Percentiles rank a stretch among this genome's conserved stretches.
Conservation (phyloP, 1,140 invertebrate species). For the Drosophila suzukii region DNA sequence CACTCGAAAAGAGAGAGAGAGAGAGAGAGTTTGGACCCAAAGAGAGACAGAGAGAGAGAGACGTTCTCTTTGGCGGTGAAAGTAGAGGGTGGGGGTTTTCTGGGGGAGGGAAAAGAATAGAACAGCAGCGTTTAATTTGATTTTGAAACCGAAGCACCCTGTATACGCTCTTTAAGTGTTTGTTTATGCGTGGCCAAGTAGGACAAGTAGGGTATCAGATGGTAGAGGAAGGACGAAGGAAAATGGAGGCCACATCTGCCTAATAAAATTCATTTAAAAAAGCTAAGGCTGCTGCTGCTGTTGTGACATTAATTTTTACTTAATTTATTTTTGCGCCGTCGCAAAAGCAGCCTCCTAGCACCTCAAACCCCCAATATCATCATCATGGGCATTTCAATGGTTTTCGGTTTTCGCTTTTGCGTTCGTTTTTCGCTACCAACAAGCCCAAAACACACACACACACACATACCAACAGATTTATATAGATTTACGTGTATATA, state of each 20-base stretch:
- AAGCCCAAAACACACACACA: conserved; percentile 45
- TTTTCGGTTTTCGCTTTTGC: conserved; percentile 64
- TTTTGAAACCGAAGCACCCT: conserved; percentile 49
- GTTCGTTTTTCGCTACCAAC: conserved; percentile 65
- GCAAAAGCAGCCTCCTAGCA: conserved; percentile 58
- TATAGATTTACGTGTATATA: conserved; percentile 39
- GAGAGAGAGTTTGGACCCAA: conserved; percentile 1
- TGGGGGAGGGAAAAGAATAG: conserved; percentile 20
- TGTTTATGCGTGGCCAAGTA: conserved; percentile 73
- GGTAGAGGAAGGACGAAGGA: background rate
- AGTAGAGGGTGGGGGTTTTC: background rate
- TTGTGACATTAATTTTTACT: conserved; percentile 80
- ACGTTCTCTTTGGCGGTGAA: conserved; percentile 38
- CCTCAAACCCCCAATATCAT: background rate
- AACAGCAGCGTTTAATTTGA: conserved; percentile 66
- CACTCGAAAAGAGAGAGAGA: conserved; percentile 12
- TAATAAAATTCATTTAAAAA: conserved; percentile 82
- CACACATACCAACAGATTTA: conserved; percentile 30
- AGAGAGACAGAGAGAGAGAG: conserved; percentile 12
- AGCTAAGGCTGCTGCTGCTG: conserved; percentile 32
- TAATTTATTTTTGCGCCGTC: conserved; percentile 83
- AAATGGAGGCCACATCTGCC: conserved; percentile 42
- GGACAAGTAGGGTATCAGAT: conserved; percentile 10
- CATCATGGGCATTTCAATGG: conserved; percentile 46
- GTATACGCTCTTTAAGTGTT: conserved; percentile 77